A percentile compares a stretch with the other conserved stretches of the same genome.
Evolutionary conservation across 2,797 vertebrate species (phyloP).

Genomic region (Naso thynnoides): DNA sequence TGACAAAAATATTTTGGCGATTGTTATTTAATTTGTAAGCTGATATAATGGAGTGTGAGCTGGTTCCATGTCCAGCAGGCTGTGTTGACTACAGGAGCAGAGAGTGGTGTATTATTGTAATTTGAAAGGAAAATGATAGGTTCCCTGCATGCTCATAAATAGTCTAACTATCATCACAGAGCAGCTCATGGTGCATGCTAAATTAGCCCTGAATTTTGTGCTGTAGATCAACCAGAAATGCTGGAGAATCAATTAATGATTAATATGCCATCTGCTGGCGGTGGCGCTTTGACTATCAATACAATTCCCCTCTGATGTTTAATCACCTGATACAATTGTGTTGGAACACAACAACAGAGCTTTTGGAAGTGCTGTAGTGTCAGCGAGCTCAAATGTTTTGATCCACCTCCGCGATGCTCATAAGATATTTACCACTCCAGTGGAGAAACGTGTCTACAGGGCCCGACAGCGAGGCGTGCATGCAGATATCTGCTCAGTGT

Average conservation of each 20-base stretch:
- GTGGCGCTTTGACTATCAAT: conserved; percentile 80
- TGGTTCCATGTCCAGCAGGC: conserved; percentile 41
- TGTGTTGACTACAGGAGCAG: conserved; percentile 58
- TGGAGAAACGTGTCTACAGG: conserved; percentile 56
- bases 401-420: conserved; percentile 73
- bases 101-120: conserved; percentile 66
- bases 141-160: conserved; percentile 69
- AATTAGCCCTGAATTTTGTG: conserved; percentile 66
- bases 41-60: conserved; percentile 55
- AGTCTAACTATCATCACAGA: conserved; percentile 61
- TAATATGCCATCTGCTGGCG: conserved; percentile 82
- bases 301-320: conserved; percentile 79
- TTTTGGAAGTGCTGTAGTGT: conserved; percentile 65
- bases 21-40: conserved; percentile 73
- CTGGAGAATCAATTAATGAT: conserved; percentile 82
- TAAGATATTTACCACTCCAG: conserved; percentile 71
- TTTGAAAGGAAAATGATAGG: conserved; percentile 68
- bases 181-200: conserved; percentile 47
- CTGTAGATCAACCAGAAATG: conserved; percentile 76
- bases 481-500: conserved; percentile 63
- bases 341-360: conserved; percentile 78
- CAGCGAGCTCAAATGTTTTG: conserved; percentile 78
- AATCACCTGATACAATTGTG: conserved; percentile 84
- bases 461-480: conserved; percentile 40
- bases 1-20: conserved; percentile 63